Evolutionary conservation across 2,888 invertebrate species (phyloP).

Genomic region (Phengaris alcon): DNA sequence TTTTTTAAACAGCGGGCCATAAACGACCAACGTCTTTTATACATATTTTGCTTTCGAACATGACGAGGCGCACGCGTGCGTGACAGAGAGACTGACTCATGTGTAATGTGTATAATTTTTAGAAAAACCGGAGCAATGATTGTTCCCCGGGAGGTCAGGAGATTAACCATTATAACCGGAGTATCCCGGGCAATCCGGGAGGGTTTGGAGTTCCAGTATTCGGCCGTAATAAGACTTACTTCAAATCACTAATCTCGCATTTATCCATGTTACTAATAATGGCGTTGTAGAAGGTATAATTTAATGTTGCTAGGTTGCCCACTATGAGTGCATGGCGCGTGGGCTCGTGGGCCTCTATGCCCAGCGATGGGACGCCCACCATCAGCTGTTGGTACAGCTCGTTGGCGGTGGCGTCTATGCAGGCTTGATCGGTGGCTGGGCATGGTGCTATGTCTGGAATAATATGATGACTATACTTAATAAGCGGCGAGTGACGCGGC

Average conservation of each 20-base stretch:
- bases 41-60: too few relatives aligned
- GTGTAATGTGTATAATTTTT: too few relatives aligned
- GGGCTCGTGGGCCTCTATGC: constrained; percentile 19
- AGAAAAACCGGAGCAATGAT: too few relatives aligned
- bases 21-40: too few relatives aligned
- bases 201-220: too few relatives aligned
- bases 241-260: constrained; percentile 1
- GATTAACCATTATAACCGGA: too few relatives aligned
- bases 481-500: too few relatives aligned
- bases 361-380: constrained; percentile 13
- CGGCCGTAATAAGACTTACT: neutral
- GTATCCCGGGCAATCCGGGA: too few relatives aligned
- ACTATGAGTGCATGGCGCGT: neutral
- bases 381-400: constrained; percentile 14
- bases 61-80: too few relatives aligned
- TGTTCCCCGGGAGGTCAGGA: too few relatives aligned
- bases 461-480: neutral
- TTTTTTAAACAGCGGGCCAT: too few relatives aligned
- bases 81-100: too few relatives aligned
- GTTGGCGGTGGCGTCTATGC: constrained; percentile 10
- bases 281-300: constrained; percentile 1
- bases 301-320: neutral
- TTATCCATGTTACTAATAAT: neutral
- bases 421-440: neutral
- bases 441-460: neutral